Evolutionary conservation across 2,888 invertebrate genomes (phyloP).

Genomic region (Epinotia nisella): DNA sequence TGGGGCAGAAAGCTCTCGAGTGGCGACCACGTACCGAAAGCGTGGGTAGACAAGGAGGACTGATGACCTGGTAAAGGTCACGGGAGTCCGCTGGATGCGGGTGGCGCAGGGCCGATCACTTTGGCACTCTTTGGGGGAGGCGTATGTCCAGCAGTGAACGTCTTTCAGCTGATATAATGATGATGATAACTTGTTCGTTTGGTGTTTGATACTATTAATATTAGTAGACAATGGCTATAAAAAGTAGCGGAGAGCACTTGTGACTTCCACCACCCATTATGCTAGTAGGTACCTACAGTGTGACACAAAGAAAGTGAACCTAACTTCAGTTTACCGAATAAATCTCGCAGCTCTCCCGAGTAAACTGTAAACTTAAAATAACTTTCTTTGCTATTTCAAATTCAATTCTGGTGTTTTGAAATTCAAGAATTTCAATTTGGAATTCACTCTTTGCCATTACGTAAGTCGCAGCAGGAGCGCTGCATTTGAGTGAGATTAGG

Average conservation of each 20-base stretch:
- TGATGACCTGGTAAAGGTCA: no score
- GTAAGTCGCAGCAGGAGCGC: conserved; percentile 8
- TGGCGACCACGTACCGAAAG: no score
- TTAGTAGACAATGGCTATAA: no score
- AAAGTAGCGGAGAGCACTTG: conserved; percentile 35
- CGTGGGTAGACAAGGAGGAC: no score
- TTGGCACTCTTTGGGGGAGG: no score
- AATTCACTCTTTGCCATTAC: conserved; percentile 25
- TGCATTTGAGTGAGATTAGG: conserved; percentile 10
- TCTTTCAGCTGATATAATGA: no score
- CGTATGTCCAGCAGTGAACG: no score
- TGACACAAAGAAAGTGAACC: conserved; percentile 75
- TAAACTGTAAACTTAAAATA: conserved; percentile 56
- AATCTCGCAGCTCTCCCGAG: conserved; percentile 63
- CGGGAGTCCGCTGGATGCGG: no score
- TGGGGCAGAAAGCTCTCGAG: no score
- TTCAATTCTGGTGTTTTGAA: conserved; percentile 54
- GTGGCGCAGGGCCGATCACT: no score
- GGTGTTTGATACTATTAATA: no score
- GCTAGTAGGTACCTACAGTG: conserved; percentile 64
- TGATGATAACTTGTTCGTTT: no score
- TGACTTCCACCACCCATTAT: conserved; percentile 51
- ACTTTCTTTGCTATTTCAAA: conserved; percentile 57
- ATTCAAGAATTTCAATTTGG: conserved; percentile 44
- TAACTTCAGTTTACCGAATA: conserved; percentile 67